Percentiles rank a stretch among this genome's conserved stretches.
Conservation (phyloP, 2,113 vertebrate species). For the Nanorana parkeri region DNA sequence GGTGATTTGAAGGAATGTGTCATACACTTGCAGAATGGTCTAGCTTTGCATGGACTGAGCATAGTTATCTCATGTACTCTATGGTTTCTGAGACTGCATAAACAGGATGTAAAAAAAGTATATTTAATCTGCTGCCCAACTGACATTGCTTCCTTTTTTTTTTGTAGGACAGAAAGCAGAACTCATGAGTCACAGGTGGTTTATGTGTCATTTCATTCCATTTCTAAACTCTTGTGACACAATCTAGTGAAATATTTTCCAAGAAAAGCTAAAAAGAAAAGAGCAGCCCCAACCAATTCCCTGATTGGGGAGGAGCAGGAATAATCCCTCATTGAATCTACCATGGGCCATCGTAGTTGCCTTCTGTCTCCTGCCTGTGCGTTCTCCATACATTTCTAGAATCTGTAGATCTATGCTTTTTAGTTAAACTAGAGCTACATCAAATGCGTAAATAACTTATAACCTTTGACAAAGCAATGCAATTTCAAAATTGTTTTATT, state of each 20-base stretch:
- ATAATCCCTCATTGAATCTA: too few relatives aligned
- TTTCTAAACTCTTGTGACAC: not conserved
- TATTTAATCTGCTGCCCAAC: constrained; percentile 27
- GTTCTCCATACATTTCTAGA: too few relatives aligned
- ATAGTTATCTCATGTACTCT: constrained; percentile 6
- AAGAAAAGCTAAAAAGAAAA: not conserved
- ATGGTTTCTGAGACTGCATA: constrained; percentile 23
- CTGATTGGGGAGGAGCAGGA: too few relatives aligned
- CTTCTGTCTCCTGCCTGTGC: too few relatives aligned
- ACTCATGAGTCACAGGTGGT: constrained; percentile 23
- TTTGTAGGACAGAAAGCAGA: constrained; percentile 36
- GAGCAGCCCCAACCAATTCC: too few relatives aligned
- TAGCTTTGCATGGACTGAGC: constrained; percentile 11
- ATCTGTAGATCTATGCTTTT: too few relatives aligned
- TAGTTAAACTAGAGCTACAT: too few relatives aligned
- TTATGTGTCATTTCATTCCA: not conserved
- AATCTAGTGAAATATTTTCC: not conserved
- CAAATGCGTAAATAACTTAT: too few relatives aligned
- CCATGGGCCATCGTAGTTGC: too few relatives aligned
- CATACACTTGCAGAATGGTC: constrained; percentile 4
- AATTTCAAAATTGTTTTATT: too few relatives aligned
- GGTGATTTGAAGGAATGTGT: constrained; percentile 13
- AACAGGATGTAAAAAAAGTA: constrained; percentile 46
- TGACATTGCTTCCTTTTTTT: constrained; percentile 44
- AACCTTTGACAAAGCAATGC: too few relatives aligned